Evolutionary conservation across 2,888 invertebrate genomes (phyloP), one percentile per base, ranked within the genome.

Genomic region (Andrena bicolor): DNA sequence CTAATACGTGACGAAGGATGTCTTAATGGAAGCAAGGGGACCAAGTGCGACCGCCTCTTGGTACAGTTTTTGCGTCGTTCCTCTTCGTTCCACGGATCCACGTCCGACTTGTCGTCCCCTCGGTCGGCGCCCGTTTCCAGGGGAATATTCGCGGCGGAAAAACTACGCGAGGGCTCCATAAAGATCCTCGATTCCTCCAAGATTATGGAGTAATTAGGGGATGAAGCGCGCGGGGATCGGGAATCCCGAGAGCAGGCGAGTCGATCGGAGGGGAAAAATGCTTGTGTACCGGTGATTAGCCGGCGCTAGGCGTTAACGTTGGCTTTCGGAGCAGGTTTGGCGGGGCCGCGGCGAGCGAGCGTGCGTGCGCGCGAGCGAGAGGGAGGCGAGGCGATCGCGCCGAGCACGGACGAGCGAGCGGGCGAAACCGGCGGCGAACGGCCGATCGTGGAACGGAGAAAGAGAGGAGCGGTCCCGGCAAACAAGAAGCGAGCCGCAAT

Each of bases 401-500:
- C 48, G 66, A 49, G 65, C 49, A 49, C 64, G 69, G 23, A 30
- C 75, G 32, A 41, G n/a, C 10, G 13, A 20, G 20, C 16, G 60
- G 28, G 70, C 30, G 77, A 63, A 68, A 68, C 51, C 41, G 35
- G 66, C 60, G 63, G 48, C 23, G 64, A 65, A 35, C 69, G 16
- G 16, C 66, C 74, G 49, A 70, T 76, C 72, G 78, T 60, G 66
- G 53, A 65, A 64, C 30, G 53, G 71, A 73, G 71, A 72, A 60
- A 76, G 71, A 72, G 70, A 16, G 35, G 32, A 73, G 72, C 35
- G 79, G 84, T 84, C 87, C 89, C 87, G 87, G 86, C 88, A 89
- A 88, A 88, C 88, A 89, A 88, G 88, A 88, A 88, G 89, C 88
- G 88, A 88, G 84, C 89, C 86, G 88, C 88, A 82, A 88, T 88